Conservation (phyloP, 37 sponge, comb jelly and placozoan species). For the Eunapius fragilis region DNA sequence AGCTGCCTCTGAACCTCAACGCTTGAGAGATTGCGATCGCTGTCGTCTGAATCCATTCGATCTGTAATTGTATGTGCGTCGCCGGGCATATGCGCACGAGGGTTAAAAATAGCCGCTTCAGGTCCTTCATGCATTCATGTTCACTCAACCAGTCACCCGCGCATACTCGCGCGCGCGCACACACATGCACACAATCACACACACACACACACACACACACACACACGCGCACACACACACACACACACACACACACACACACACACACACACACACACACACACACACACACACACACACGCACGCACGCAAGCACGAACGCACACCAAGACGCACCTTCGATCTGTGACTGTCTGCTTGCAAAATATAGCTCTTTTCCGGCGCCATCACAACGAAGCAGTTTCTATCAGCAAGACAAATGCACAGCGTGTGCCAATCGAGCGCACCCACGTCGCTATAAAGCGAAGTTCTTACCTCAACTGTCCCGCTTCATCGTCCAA, state of each 20-base stretch:
- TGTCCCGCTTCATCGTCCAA: slow-evolving; percentile 18
- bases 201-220: no score
- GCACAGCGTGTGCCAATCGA: no score
- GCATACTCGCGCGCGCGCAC: no score
- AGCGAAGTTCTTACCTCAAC: no score
- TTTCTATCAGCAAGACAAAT: slow-evolving; percentile 4
- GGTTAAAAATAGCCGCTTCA: no score
- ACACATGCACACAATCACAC: no score
- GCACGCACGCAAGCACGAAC: not conserved
- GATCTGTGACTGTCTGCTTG: slow-evolving; percentile 36
- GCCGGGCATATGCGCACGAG: no score
- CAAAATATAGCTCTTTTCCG: slow-evolving; percentile 42
- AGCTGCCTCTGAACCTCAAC: slow-evolving; percentile 41
- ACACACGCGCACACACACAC: no score
- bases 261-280: not conserved
- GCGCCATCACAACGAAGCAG: slow-evolving; percentile 36
- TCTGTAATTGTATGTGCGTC: slow-evolving; percentile 6
- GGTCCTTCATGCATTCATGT: no score
- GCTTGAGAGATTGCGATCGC: slow-evolving; percentile 40
- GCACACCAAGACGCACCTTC: slow-evolving; percentile 12
- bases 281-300: not conserved
- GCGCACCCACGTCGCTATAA: no score
- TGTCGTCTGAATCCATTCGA: slow-evolving; percentile 50
- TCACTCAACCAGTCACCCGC: no score
- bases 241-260: no score